Evolutionary conservation across 37 sponge, comb jelly and placozoan genomes (phyloP), one percentile per base, ranked within the genome.

Genomic region (Diacarnus erythraeanus): DNA sequence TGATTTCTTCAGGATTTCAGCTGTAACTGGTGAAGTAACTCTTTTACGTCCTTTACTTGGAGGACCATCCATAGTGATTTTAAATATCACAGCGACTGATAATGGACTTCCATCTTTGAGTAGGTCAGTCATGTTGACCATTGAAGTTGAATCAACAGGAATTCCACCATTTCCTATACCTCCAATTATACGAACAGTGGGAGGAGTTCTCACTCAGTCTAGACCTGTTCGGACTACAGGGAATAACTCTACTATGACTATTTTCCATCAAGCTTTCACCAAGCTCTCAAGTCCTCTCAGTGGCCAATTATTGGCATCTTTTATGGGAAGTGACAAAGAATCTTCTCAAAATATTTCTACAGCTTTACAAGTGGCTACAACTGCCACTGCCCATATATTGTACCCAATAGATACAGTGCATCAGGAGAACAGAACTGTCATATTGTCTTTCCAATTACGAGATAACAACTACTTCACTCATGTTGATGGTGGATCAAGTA

Each of bases 21-120:
- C 10, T 15, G 12, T 69, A 0, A 71, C 73, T 41, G 86, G 86
- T 25, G 78, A 51, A 0, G 47, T 85, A 5, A 12, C 21, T 12
- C 71, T 85, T 12, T 64, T 27, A 23, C 64, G 43, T 15, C 60
- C 74, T 18, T 59, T 79, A 2, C 57, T 66, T 0, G 69, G 51
- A 17, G 67, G 42, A 8, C 76, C 47, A 5, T 21, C 72, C 42
- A 2, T 38, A 20, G 39, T 85, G 15, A 12, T 38, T 1, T 20
- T 90, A n/a, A 68, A 39, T 25, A 42, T 90, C 22, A 59, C 42
- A 22, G 91, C 86, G 35, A 63, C 71, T 39, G 86, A 86, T 71
- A 43, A 3, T 29, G 81, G 86, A 25, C 21, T 0, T 20, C 81
- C 77, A 30, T 38, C 70, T 29, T 21, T 80, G 43, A 57, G 15